Base-by-base conservation (phyloP, 2,113 vertebrate genomes). In the Pterocles burchelli region DNA sequence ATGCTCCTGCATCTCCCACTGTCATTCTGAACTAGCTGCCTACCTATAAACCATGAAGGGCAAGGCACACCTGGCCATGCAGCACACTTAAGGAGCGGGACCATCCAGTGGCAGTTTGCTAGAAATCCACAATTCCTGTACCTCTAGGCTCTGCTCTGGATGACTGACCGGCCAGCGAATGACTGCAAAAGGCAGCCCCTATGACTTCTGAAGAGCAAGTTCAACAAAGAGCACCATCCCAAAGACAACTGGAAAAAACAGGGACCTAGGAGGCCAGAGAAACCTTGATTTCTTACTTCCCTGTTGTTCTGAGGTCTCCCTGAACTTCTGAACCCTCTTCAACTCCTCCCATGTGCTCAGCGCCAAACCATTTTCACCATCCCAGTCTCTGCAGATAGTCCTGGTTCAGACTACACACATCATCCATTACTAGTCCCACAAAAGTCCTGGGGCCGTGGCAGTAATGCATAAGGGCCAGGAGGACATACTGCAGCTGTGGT, bases 391-490 rank as follows among this genome's bases (percentile, higher is more conserved):
- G 66, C 55, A 58, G 43, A 33, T 48, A 41, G 36, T 68, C 55
- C 67, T 68, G 36, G n/a, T 77, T 63, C 83, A 78, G 38, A 36
- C 75, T 34, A 43, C 61, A 33, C 14, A 29, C 28, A 29, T 38
- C 46, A n/a, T 36, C n/a, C 1, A 0, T 31, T 38, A 59, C 10
- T 33, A 17, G 68, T 66, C 33, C 38, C 54, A 61, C 9, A 1
- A 2, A 89, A 38, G 22, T 68, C 49, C 55, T 0, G 0, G 38
- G 34, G 34, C 52, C 3, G 0, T 17, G 29, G 17, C 51, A 59
- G 28, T 25, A 74, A 62, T 8, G 7, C 18, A 17, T 22, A 6
- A 5, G 8, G 14, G 22, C 63, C 55, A 75, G 4, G 14, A 75
- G 46, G 33, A 66, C 41, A 59, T 57, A 43, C 49, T 41, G 24